phyloP scores from a whole-genome alignment of 2,797 vertebrate species.

The Merluccius polli region DNA sequence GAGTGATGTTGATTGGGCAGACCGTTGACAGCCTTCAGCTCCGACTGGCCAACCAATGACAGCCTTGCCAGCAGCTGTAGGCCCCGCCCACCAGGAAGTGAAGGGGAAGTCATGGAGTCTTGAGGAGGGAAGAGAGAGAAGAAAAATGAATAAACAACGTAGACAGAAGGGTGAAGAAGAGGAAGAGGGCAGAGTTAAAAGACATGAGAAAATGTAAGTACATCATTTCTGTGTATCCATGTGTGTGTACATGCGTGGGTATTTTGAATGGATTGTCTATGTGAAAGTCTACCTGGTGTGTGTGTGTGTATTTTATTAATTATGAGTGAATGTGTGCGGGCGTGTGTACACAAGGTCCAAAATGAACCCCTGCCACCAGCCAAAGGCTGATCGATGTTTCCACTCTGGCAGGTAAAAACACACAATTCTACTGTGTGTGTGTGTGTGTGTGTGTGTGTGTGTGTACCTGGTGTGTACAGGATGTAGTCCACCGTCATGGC shows the following conservation, averaged over 20 bases:
- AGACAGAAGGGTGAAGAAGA: background rate
- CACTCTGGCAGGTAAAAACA: no score
- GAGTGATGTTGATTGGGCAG: constrained; percentile 87
- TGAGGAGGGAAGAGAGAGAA: background rate
- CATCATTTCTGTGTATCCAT: background rate
- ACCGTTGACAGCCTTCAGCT: constrained; percentile 79
- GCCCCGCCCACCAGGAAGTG: constrained; percentile 57
- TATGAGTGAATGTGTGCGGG: no score
- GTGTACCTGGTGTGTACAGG: constrained; percentile 85
- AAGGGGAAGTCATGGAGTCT: constrained; percentile 9
- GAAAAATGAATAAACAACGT: constrained; percentile 12
- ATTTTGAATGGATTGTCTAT: no score
- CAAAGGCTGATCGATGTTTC: no score
- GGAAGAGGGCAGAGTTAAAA: background rate
- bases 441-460: constrained; percentile 7
- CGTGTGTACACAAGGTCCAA: no score
- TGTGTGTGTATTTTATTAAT: no score
- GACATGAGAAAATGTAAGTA: no score
- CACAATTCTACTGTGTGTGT: no score
- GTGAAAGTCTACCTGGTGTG: no score
- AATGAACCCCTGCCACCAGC: no score
- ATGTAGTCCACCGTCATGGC: constrained; percentile 95
- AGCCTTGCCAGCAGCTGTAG: constrained; percentile 85
- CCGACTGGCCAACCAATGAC: constrained; percentile 80
- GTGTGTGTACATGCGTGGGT: no score